Evolutionary conservation across 2,797 vertebrate genomes (phyloP).

Genomic region (Dicrostonyx torquatus): DNA sequence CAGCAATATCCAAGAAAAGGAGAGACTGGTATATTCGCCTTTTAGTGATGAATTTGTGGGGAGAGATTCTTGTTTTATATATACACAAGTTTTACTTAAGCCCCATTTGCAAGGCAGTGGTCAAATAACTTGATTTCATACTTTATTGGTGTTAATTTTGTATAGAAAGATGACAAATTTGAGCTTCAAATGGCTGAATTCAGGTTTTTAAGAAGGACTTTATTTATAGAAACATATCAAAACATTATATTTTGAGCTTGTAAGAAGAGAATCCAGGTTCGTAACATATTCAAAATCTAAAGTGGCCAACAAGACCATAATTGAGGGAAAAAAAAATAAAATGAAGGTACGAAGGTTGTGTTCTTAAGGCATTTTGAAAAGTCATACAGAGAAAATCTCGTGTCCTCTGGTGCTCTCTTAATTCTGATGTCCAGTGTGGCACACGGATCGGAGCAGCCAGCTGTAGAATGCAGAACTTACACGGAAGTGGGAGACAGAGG

Average conservation of each 20-base stretch:
- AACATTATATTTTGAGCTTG: neutral
- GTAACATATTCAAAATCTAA: neutral
- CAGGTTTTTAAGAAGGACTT: neutral
- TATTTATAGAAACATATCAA: neutral
- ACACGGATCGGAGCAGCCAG: neutral
- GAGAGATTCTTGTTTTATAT: neutral
- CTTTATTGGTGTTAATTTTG: conserved; percentile 22
- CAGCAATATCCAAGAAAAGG: neutral
- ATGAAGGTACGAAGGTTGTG: neutral
- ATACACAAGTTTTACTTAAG: neutral
- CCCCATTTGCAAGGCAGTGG: neutral
- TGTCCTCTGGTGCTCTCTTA: neutral
- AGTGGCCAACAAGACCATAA: neutral
- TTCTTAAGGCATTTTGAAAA: neutral
- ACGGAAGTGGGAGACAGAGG: rapidly evolving
- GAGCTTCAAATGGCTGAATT: neutral
- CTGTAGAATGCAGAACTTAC: neutral
- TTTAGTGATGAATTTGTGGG: neutral
- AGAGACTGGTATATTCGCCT: neutral
- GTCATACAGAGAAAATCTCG: neutral
- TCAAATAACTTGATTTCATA: conserved; percentile 18
- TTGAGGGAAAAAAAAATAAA: conserved; percentile 18
- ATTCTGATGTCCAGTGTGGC: neutral
- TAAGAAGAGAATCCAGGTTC: neutral
- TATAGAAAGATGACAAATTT: neutral